Base-by-base conservation (phyloP, 1,140 invertebrate species). In the Pinna nobilis region DNA sequence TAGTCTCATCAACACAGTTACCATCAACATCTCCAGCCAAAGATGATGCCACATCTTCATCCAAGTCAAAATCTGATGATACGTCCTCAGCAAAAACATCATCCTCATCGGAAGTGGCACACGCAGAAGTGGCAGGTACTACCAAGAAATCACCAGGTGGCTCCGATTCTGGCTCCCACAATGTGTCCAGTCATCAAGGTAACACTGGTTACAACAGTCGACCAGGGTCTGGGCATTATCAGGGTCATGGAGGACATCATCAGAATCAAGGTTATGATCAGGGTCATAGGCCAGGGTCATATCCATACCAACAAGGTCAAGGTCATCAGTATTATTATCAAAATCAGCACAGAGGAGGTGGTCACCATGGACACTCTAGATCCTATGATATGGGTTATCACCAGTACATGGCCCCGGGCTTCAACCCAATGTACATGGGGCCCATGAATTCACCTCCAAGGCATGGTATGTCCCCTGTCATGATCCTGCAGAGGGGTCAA, bases 401-500 rank as follows among this genome's bases (percentile, higher is more conserved):
- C 35, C 41, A 35, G n/a, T 55, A 57, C 47, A 59, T 72, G 37
- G 70, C 44, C 33, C 57, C 55, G 23, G 66, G 70, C 30, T 70
- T 74, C 37, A 74, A 70, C 61, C 70, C 67, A 7, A 63, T 76
- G 63, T 81, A 76, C 32, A 64, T 72, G 39, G 71, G 70, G 5
- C 73, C 66, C 23, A 64, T 73, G 59, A 51, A 57, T 33, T 55
- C 71, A 60, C 53, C 74, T 20, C 23, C 67, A 53, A 30, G 55
- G 61, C 61, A 76, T 65, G 51, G 73, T 35, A 70, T 76, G 28
- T 79, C 81, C 5, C 77, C 80, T 39, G 77, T 84, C 23, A 79
- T 82, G 72, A 82, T 84, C 39, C 64, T 84, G 30, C 83, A 82
- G 69, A 72, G 83, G 53, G 76, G 77, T 50, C 73, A 75, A 33